phyloP scores from a whole-genome alignment of 2,113 vertebrate genomes.

The Echinops telfairi region DNA sequence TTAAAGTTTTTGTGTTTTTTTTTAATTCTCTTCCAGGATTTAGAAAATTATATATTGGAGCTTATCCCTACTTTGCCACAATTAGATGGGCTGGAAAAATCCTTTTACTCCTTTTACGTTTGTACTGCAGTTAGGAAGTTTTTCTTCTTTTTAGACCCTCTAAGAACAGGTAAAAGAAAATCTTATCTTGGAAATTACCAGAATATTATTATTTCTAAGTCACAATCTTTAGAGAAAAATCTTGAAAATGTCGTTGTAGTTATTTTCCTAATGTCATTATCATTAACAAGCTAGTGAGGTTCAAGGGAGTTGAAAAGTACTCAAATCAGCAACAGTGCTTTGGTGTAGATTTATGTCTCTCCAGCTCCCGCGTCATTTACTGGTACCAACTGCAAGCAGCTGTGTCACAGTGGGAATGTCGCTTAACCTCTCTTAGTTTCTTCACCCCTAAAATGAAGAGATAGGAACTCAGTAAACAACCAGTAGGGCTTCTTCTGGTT shows the following conservation, averaged over 20 bases:
- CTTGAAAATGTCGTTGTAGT: constrained; percentile 39
- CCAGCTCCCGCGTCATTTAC: constrained; percentile 42
- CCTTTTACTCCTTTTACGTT: constrained; percentile 99
- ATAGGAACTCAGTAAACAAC: neutral
- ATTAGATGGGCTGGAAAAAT: constrained; percentile 97
- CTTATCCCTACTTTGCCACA: constrained; percentile 98
- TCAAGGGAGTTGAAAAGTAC: neutral
- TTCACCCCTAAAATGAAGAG: constrained; percentile 1
- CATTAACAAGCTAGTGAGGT: constrained; percentile 31
- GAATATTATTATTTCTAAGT: constrained; percentile 57
- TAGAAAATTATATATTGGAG: constrained; percentile 99
- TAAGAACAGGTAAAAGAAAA: constrained; percentile 92
- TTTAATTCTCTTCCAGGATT: constrained; percentile 91
- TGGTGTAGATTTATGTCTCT: constrained; percentile 1
- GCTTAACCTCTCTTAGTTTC: neutral
- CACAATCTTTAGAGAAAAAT: constrained; percentile 39
- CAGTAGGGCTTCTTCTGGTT: constrained; percentile 16
- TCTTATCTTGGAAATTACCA: constrained; percentile 38
- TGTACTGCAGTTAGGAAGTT: constrained; percentile 99
- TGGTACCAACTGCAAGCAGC: neutral
- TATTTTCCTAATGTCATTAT: constrained; percentile 43
- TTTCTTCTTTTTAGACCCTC: constrained; percentile 98
- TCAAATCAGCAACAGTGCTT: neutral
- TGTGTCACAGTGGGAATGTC: neutral
- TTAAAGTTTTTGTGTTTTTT: constrained; percentile 65